Evolutionary conservation across 2,888 invertebrate genomes (phyloP), one percentile per base, ranked within the genome.

Genomic region (Pammene fasciana): DNA sequence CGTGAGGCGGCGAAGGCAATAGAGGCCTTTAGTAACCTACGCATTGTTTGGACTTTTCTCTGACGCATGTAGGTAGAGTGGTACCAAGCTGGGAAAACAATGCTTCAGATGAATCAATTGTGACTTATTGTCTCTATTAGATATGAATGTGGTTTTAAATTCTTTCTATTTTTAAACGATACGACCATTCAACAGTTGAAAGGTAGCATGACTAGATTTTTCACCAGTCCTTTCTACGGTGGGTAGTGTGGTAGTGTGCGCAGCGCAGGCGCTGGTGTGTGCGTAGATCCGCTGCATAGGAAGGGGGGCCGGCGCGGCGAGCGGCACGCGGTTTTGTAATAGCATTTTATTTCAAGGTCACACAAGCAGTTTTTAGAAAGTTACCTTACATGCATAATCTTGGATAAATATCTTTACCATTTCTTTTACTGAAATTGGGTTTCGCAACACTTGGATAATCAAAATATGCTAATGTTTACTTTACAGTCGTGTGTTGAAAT

Each of bases 311-410:
- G 79, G 79, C 75, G 78, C 86, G 82, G 88, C 89, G 89, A 89
- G 84, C 83, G 88, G 88, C 81, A 82, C 87, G 89, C 90, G 86
- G 89, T 93, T 90, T 92, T 91, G 92, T 92, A 93, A 93, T 83
- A 92, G 85, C 87, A 86, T 88, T 92, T 89, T 89, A 89, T 91
- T 92, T 93, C 93, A 93, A 93, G 93, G 93, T 93, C 92, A 92
- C 83, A 82, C 84, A 85, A 89, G 87, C 87, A 90, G 89, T 90
- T 91, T 92, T 93, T 93, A 92, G 93, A 93, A 93, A 93, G 93
- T 92, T 88, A 90, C 88, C 89, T 88, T 86, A 88, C 75, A 78
- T 78, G 77, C 73, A 78, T 81, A 83, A 81, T 83, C 83, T 87
- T 85, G 85, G 83, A 80, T 86, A 84, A 88, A 80, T 86, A 85